Evolutionary conservation across 2,797 vertebrate genomes (phyloP).

Genomic region (Acipenser ruthenus): DNA sequence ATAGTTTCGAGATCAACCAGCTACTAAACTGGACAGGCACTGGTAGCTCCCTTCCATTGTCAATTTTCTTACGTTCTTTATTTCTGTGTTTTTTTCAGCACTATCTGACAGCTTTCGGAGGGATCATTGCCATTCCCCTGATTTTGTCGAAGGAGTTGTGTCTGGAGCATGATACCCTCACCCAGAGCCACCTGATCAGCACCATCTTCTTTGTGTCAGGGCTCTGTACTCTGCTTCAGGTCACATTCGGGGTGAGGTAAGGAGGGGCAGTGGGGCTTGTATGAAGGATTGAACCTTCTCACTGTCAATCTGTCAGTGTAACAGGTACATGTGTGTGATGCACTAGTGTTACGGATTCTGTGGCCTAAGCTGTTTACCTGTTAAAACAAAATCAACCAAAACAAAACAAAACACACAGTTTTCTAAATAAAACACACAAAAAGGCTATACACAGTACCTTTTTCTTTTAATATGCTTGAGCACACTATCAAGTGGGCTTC

Average conservation of each 20-base stretch:
- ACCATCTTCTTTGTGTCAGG: constrained; percentile 94
- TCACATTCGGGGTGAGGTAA: constrained; percentile 85
- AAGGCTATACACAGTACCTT: no score
- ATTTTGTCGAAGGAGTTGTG: constrained; percentile 85
- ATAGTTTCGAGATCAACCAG: background rate
- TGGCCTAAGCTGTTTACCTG: no score
- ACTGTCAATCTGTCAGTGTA: background rate
- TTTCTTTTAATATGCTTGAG: no score
- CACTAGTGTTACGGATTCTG: no score
- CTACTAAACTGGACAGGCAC: no score
- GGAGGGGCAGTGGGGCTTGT: constrained; percentile 17
- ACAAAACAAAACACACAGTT: no score
- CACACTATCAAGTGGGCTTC: no score
- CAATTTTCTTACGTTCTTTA: background rate
- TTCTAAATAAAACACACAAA: no score
- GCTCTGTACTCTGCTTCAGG: constrained; percentile 87
- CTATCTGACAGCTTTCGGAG: constrained; percentile 87
- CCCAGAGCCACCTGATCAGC: constrained; percentile 90
- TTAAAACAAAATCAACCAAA: no score
- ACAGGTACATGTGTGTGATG: no score
- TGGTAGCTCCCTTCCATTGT: background rate
- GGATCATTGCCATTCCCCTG: constrained; percentile 81
- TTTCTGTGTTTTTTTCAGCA: constrained; percentile 59
- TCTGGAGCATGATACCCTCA: constrained; percentile 79
- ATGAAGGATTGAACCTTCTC: no score